A percentile compares a stretch with the other conserved stretches of the same genome.
phyloP scores from a whole-genome alignment of 2,888 invertebrate species.

The Corbicula japonica region DNA sequence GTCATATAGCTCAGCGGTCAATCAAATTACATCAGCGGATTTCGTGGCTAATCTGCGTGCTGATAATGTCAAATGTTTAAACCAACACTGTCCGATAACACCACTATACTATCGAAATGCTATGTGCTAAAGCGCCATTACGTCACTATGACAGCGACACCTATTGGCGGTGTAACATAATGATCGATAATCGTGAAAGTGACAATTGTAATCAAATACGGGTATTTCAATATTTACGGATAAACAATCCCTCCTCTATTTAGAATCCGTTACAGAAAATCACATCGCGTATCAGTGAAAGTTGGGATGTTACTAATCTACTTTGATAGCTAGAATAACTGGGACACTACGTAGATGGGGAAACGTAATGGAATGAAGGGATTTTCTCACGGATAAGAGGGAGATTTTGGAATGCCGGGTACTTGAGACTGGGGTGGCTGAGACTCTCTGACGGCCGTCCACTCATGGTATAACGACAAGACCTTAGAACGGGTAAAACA shows the following conservation, averaged over 20 bases:
- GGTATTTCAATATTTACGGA: constrained; percentile 63
- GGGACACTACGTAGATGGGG: constrained; percentile 31
- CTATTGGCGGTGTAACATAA: constrained; percentile 42
- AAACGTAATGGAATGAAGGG: constrained; percentile 42
- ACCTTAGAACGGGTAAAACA: no score
- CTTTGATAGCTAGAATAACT: constrained; percentile 53
- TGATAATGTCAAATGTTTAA: constrained; percentile 39
- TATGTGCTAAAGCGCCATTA: constrained; percentile 47
- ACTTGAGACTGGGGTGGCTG: constrained; percentile 46
- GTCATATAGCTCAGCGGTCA: constrained; percentile 14
- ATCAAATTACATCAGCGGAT: constrained; percentile 15
- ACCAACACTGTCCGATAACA: constrained; percentile 25
- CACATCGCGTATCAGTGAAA: constrained; percentile 61
- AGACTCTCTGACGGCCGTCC: constrained; percentile 41
- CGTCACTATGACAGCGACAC: constrained; percentile 59
- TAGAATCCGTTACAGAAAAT: constrained; percentile 53
- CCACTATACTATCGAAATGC: constrained; percentile 14
- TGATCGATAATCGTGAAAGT: constrained; percentile 51
- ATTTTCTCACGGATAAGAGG: constrained; percentile 65
- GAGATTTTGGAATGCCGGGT: constrained; percentile 61
- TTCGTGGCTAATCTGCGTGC: constrained; percentile 25
- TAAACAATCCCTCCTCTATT: constrained; percentile 70
- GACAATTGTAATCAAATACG: constrained; percentile 67
- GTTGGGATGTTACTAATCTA: constrained; percentile 55
- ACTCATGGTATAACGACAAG: constrained; percentile 29